Evolutionary conservation across 2,797 vertebrate genomes (phyloP), one percentile per base, ranked within the genome.

Genomic region (Sciurus vulgaris): DNA sequence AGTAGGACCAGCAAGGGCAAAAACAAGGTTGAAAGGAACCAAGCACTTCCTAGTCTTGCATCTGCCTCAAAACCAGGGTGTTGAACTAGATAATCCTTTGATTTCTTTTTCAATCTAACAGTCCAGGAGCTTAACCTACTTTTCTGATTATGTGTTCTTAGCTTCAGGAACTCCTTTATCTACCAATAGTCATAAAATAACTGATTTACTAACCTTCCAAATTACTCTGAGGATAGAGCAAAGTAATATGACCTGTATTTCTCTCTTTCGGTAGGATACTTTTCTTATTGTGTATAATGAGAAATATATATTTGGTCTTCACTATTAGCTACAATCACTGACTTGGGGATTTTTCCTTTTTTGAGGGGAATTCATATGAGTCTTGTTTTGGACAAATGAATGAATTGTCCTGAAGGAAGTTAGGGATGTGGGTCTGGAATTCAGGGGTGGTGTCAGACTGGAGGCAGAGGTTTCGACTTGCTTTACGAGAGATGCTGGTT

Each of bases 151-250:
- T 2, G 1, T 86, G 13, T 91, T 63, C 79, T 30, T 77, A 76
- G 47, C 33, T 89, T 96, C 74, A 41, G 67, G 67, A 73, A 84
- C 26, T 67, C 77, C 41, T 44, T 97, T 56, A 94, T 74, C 54
- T 86, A 47, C 65, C 44, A 92, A 82, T 5, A 82, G 20, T 28
- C 15, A 56, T 89, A 41, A 33, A 86, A 77, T 67, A 81, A 41
- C 49, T 69, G 38, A 51, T 93, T 95, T 59, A 77, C 14, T 72
- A 82, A 74, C 13, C 38, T 77, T 82, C 56, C 59, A 33, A 61
- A 88, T 83, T 70, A 67, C 20, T 30, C 4, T 76, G 69, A 70
- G 33, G 10, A 38, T 72, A 5, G 63, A 47, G 15, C 35, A 73
- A 74, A 92, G 49, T 91, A 65, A 72, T 30, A 63, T 12, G 17